Evolutionary conservation across 2,113 vertebrate species (phyloP), one percentile per base, ranked within the genome.

Genomic region (Pachycephala philippinensis): DNA sequence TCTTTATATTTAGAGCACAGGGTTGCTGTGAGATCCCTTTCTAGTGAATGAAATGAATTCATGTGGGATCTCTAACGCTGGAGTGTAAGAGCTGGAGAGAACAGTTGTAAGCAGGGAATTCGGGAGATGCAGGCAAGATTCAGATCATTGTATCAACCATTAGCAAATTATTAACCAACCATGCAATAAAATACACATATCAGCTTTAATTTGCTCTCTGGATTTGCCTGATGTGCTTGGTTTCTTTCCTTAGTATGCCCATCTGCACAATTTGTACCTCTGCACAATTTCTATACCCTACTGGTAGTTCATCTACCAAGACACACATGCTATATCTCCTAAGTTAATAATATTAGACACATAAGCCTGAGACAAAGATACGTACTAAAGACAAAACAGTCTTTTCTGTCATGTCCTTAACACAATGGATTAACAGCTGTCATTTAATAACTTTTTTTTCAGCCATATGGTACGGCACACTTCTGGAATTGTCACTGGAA

Each of bases 1-100:
- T 33, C 31, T 82, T 53, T n/a, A 45, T 27, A 26, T 61, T 70
- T 76, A n/a, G 22, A 71, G 22, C 3, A 7, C 8, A 20, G 59
- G 83, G 24, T 42, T 11, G 0, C 50, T 33, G 21, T 39, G 31
- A 85, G n/a, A 72, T 53, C 30, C 24, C 13, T 61, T 68, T 63
- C 20, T 30, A 54, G 30, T 1, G 2, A 65, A 27, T 65, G 11
- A 42, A 56, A 22, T 2, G 0, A 57, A 57, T 81, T 68, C 28
- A 24, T 7, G 6, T 10, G 15, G 37, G 22, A 19, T 85, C 26
- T 72, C 33, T 44, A 20, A 47, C 0, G 0, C 24, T 71, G 21
- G 17, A 33, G 5, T 33, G 4, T 47, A 69, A 82, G 45, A 88
- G 47, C 31, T 35, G 16, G 15, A 85, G n/a, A 57, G 54, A 65